These are phyloP conservation scores for Neuroscelio doddi DNA, from an alignment of 2,888 invertebrate genomes.

Conservation along the genomic window DNA sequence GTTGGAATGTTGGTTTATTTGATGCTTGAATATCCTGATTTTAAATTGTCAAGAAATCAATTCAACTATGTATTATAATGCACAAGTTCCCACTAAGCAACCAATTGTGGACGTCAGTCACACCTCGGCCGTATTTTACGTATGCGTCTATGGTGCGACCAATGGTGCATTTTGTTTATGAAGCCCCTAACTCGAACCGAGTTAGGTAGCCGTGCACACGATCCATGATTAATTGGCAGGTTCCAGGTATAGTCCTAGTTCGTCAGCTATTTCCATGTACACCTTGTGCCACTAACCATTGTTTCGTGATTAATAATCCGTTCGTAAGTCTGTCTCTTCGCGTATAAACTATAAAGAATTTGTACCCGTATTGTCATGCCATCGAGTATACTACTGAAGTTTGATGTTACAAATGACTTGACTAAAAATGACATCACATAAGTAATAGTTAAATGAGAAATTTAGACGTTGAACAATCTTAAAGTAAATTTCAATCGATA, in stretches of 20 bases:
- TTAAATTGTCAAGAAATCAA: background rate
- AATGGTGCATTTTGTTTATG: slow-evolving; percentile 57
- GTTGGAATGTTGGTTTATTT: background rate
- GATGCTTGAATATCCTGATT: background rate
- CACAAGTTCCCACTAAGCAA: slow-evolving; percentile 14
- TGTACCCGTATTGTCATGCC: slow-evolving; percentile 16
- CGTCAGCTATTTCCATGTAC: slow-evolving; percentile 50
- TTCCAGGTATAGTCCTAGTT: slow-evolving; percentile 60
- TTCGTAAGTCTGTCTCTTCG: slow-evolving; percentile 45
- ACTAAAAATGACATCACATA: too few species aligned
- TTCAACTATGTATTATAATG: background rate
- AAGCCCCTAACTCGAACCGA: slow-evolving; percentile 55
- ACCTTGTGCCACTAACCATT: slow-evolving; percentile 52
- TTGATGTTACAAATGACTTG: slow-evolving; percentile 37
- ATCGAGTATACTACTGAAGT: slow-evolving; percentile 10
- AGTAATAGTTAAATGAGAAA: too few species aligned
- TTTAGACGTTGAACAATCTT: too few species aligned
- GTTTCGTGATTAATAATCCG: slow-evolving; percentile 66
- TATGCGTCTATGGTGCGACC: slow-evolving; percentile 25
- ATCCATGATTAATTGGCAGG: slow-evolving; percentile 66
- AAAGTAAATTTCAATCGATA: too few species aligned
- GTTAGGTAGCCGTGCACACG: slow-evolving; percentile 56
- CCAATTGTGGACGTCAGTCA: slow-evolving; percentile 54
- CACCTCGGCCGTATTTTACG: slow-evolving; percentile 60
- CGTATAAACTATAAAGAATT: slow-evolving; percentile 23